A percentile compares a stretch with the other conserved stretches of the same genome.
Evolutionary conservation across 1,140 invertebrate genomes (phyloP).

Genomic region (Orchestia grillus): DNA sequence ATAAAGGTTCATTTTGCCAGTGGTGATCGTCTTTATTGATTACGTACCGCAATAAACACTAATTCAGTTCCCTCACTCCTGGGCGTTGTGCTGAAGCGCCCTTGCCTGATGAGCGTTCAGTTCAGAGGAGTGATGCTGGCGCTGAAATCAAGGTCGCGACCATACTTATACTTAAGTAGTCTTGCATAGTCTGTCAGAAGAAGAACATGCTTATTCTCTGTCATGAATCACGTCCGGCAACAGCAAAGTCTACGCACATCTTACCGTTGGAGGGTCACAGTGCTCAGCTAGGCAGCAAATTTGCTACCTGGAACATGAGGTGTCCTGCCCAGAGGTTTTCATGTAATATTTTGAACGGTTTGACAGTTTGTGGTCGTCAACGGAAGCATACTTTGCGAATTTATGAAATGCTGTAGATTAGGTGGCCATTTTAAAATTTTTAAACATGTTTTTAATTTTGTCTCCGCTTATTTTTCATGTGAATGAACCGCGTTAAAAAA

Average conservation of each 20-base stretch:
- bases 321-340: not conserved
- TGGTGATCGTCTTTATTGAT: not conserved
- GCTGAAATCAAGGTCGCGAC: not conserved
- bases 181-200: no score
- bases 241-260: no score
- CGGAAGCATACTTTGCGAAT: no score
- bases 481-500: no score
- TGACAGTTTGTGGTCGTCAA: not conserved
- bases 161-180: no score
- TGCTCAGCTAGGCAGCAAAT: not conserved
- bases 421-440: no score
- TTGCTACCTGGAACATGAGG: not conserved
- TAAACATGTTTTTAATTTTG: no score
- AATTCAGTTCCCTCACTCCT: not conserved
- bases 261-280: no score
- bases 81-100: not conserved
- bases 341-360: not conserved
- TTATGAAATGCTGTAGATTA: no score
- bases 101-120: not conserved
- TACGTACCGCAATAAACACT: not conserved
- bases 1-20: not conserved
- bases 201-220: no score
- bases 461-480: no score
- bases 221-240: no score
- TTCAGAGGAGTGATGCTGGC: not conserved